Evolutionary conservation across 2,888 invertebrate species (phyloP), one percentile per base, ranked within the genome.

Genomic region (Amblyjoppa proteus): DNA sequence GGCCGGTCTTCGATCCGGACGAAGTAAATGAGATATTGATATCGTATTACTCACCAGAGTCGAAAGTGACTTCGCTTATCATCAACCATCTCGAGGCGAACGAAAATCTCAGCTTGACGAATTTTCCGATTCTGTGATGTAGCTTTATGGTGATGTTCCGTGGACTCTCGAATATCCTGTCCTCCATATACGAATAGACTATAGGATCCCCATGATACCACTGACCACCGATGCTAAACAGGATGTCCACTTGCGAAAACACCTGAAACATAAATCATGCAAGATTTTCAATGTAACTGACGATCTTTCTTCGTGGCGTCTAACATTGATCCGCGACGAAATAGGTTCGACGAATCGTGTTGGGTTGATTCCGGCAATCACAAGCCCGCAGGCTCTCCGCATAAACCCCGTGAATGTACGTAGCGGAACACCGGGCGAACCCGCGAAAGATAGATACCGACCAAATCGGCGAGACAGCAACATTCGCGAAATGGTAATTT

Each of bases 1-100:
- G 38, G 68, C 20, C 25, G n/a, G 51, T 75, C 11, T 75, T 9
- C 9, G 70, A 64, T 58, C 13, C 45, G 41, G 41, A 61, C 13
- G 34, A 74, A 73, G 20, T 34, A 70, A 87, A 73, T 34, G 28
- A 80, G 41, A 76, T 25, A 74, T 58, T 41, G 6, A 76, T 71
- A 20, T 34, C 28, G 20, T 3, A 58, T 31, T 70, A 94, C 95
- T 95, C 87, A 96, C 96, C 96, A 34, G 98, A 98, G 90, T 97
- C 97, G 94, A 98, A 98, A 81, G 97, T 96, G 87, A 98, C 95
- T 94, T 99, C 98, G 94, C 98, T 98, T 91, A 99, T 96, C 94
- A 98, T 96, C 89, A 98, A 96, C 98, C 98, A 98, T 79, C 96
- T 95, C 20, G 97, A 96, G 3, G 97, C 97, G 93, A 98, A 98